Evolutionary conservation across 2,113 vertebrate species (phyloP).

Genomic region (Menidia beryllina): DNA sequence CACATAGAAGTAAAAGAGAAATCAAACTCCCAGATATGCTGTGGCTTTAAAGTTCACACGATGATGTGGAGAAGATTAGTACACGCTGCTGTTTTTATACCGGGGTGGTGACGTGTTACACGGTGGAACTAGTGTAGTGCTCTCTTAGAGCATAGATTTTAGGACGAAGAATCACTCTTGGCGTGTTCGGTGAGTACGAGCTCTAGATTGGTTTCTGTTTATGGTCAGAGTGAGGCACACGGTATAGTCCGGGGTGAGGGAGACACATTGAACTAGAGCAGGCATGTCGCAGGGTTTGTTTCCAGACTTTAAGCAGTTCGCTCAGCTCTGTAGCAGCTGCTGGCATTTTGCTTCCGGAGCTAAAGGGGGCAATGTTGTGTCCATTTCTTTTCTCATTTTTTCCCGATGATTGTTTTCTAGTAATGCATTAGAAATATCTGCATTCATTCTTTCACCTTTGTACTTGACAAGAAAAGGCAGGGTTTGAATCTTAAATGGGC

Average conservation of each 20-base stretch:
- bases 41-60: too few species aligned
- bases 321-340: conserved; percentile 9
- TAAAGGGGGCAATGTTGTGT: neutral
- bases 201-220: neutral
- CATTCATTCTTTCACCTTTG: neutral
- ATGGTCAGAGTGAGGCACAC: neutral
- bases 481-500: neutral
- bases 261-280: neutral
- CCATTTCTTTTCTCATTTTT: too few species aligned
- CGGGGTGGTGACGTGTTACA: too few species aligned
- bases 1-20: too few species aligned
- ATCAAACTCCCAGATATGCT: too few species aligned
- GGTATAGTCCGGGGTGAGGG: neutral
- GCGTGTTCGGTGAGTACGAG: conserved; percentile 46
- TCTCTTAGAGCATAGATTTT: too few species aligned
- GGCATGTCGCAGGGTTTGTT: neutral
- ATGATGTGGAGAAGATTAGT: too few species aligned
- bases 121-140: too few species aligned
- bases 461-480: neutral
- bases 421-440: too few species aligned
- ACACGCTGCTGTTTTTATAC: too few species aligned
- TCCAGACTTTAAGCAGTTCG: neutral
- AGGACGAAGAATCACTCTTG: neutral
- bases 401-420: too few species aligned
- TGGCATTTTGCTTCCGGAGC: neutral